phyloP scores from a whole-genome alignment of 1,140 invertebrate species.

The Ostrea edulis region DNA sequence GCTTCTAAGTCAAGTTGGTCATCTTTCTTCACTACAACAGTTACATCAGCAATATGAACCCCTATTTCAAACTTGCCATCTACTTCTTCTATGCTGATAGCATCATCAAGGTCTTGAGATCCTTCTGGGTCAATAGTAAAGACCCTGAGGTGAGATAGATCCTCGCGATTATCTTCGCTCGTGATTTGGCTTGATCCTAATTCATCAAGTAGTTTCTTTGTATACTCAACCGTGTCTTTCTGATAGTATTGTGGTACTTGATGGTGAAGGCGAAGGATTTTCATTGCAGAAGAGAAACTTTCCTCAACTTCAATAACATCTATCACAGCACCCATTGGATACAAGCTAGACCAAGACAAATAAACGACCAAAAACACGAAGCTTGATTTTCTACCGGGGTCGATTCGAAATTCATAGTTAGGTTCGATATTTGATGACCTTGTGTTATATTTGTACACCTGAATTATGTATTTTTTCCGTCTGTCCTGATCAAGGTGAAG shows the following conservation, averaged over 20 bases:
- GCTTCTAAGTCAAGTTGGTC: constrained; percentile 74
- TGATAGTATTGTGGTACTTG: constrained; percentile 48
- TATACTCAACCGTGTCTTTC: constrained; percentile 29
- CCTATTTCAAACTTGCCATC: constrained; percentile 63
- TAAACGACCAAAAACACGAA: constrained; percentile 50
- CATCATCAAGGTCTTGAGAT: constrained; percentile 99
- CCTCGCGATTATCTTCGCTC: constrained; percentile 85
- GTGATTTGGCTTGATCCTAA: neutral
- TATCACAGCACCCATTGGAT: constrained; percentile 51
- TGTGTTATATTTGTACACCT: constrained; percentile 52
- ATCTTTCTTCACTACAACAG: constrained; percentile 66
- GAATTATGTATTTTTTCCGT: constrained; percentile 43
- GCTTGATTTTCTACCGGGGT: constrained; percentile 23
- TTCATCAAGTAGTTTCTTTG: constrained; percentile 46
- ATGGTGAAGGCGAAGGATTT: constrained; percentile 47
- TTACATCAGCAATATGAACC: constrained; percentile 78
- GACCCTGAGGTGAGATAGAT: constrained; percentile 9
- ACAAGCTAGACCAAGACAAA: constrained; percentile 45
- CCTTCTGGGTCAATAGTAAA: constrained; percentile 98
- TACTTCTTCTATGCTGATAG: constrained; percentile 85
- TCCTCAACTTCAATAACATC: constrained; percentile 33
- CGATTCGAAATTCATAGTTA: constrained; percentile 41
- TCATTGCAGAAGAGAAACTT: constrained; percentile 36
- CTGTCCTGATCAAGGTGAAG: constrained; percentile 63
- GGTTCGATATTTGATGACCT: constrained; percentile 28